Base-by-base conservation (phyloP, 2,797 vertebrate genomes). In the Parotocinclus haroldoi region DNA sequence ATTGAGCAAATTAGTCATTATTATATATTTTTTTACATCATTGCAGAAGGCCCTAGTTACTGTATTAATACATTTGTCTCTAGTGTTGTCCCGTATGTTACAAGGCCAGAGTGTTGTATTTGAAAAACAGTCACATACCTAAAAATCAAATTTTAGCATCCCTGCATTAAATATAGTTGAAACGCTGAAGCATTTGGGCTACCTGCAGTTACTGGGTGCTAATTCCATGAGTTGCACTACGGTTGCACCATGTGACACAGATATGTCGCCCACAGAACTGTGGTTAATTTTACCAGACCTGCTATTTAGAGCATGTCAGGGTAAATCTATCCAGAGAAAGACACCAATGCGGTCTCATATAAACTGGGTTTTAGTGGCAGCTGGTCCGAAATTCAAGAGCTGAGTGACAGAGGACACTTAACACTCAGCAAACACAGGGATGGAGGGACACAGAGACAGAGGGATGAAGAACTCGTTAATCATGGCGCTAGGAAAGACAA, bases 231-330 rank as follows among this genome's bases (percentile, higher is more conserved):
- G 74, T 63, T 63, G 66, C 58, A 61, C 73, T 59, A 59, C 66
- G 46, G 64, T 37, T 27, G 16, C 62, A 63, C 76, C 70, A 77
- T 80, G 72, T 83, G 83, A 84, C 80, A 67, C 78, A 82, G 68
- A 39, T 76, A 79, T 73, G 76, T 69, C 80, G 74, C 72, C 73
- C 74, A 73, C 27, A 27, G 27, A 27, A 27, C 2, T 81, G 84
- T 80, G 16, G 67, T 79, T 74, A 73, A 65, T 80, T 87, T 89
- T 89, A 88, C 80, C 80, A 78, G 53, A 51, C 61, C 78, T 76
- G 82, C 82, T 82, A 87, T 75, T 76, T 75, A 70, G 52, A 73
- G 77, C 72, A 81, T 76, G 79, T 78, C 68, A 63, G 76, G 76
- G 83, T 78, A 82, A 83, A 78, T 50, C 75, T 82, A 81, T 54